phyloP scores from a whole-genome alignment of 2,797 vertebrate species.

The Megalops cyprinoides region DNA sequence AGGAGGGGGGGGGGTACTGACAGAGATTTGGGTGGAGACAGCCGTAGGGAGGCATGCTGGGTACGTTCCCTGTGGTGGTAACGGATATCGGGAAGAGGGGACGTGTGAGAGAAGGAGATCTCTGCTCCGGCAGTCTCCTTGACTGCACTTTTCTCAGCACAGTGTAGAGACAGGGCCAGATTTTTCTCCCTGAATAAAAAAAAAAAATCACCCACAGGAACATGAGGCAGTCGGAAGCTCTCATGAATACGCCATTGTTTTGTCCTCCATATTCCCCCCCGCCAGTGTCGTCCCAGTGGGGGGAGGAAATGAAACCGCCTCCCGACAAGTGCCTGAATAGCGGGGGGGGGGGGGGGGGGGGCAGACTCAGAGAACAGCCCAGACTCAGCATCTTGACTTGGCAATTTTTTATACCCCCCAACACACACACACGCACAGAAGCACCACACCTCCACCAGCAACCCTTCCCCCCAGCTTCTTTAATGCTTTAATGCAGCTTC shows the following conservation, averaged over 20 bases:
- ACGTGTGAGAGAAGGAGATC: neutral
- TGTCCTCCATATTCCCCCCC: neutral
- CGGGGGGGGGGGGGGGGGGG: neutral
- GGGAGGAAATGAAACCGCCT: conserved; percentile 1
- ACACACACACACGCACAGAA: too few species aligned
- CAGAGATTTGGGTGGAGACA: neutral
- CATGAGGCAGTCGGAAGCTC: neutral
- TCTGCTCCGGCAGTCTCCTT: neutral
- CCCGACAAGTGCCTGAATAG: neutral
- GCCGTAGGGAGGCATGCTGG: neutral
- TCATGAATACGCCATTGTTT: conserved; percentile 27
- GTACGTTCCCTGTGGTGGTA: neutral
- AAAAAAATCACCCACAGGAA: neutral
- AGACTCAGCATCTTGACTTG: neutral
- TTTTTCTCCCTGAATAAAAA: conserved; percentile 2
- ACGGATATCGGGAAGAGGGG: neutral
- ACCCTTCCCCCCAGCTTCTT: too few species aligned
- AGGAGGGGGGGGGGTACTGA: neutral
- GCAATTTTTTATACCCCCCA: neutral
- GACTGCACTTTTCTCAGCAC: neutral
- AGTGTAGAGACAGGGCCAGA: neutral
- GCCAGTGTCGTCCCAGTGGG: neutral
- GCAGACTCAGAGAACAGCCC: neutral
- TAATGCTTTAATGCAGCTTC: too few species aligned
- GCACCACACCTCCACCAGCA: neutral